Evolutionary conservation across 2,888 invertebrate species (phyloP), one percentile per base, ranked within the genome.

Genomic region (Linyphia triangularis): DNA sequence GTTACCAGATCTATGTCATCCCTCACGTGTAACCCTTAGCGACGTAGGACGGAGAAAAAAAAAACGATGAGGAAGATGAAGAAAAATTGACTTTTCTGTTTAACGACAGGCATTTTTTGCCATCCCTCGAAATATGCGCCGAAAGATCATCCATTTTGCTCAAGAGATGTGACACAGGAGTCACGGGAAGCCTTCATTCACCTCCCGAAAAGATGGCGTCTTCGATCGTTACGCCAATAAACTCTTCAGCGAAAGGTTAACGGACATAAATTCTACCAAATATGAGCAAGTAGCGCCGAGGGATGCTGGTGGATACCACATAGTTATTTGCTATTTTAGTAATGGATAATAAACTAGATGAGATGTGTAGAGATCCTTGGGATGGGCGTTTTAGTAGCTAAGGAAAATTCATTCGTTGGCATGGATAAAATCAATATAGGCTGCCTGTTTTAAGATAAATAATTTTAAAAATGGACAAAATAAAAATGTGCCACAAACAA

Each of bases 1-100:
- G 84, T 33, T 37, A 40, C 61, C n/a, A 67, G 75, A 85, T 85
- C 84, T 70, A 22, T 69, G 84, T 77, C 84, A 85, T 73, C 73
- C 65, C 43, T 73, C 83, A 83, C 73, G 33, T 28, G 67, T 72
- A 57, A 83, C 82, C 82, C 82, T 72, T 57, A 63, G 82, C 72
- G 70, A 83, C 72, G 63, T 63, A n/a, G n/a, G n/a, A n/a, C n/a
- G n/a, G n/a, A n/a, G n/a, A n/a, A n/a, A n/a, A 65, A 85, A 84
- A 85, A 69, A 69, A n/a, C 9, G 24, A 72, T 16, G 79, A n/a
- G 28, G 61, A 78, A 77, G 77, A 85, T 85, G 85, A 85, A 85
- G 85, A 85, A 85, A 85, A 85, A 85, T 85, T 73, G 83, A 78
- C 85, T 85, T 85, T 77, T 78, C 85, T 85, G 85, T 85, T 85